Evolutionary conservation across 2,888 invertebrate genomes (phyloP).

Genomic region (Drosophila maculinotata): DNA sequence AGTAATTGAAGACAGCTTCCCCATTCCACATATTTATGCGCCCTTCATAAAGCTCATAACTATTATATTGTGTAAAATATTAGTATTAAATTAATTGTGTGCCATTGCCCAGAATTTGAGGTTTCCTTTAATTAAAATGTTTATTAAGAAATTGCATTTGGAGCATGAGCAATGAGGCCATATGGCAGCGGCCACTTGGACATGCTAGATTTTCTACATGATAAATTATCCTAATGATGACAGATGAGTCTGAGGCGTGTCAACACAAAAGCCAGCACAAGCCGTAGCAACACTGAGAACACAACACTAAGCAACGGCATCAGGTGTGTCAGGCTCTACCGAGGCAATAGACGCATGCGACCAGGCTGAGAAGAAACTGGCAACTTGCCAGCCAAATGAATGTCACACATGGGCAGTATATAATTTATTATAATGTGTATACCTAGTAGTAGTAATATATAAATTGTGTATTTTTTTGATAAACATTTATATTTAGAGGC

Average conservation of each 20-base stretch:
- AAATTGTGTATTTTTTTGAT: too few relatives aligned
- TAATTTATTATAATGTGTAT: slow-evolving; percentile 20
- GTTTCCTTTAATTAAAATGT: slow-evolving; percentile 70
- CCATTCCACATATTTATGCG: slow-evolving; percentile 40
- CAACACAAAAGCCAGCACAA: slow-evolving; percentile 64
- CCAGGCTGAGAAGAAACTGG: slow-evolving; percentile 27
- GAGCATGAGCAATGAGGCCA: slow-evolving; percentile 21
- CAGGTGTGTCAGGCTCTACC: slow-evolving; percentile 32
- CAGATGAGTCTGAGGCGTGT: slow-evolving; percentile 60
- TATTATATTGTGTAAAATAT: slow-evolving; percentile 34
- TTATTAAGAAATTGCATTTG: slow-evolving; percentile 57
- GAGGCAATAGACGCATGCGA: neutral
- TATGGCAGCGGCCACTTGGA: slow-evolving; percentile 37
- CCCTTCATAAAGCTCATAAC: slow-evolving; percentile 59
- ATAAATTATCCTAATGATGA: slow-evolving; percentile 80
- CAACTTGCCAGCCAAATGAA: slow-evolving; percentile 27
- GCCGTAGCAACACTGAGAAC: slow-evolving; percentile 22
- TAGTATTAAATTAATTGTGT: slow-evolving; percentile 58
- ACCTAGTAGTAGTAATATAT: neutral
- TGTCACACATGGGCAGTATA: slow-evolving; percentile 1
- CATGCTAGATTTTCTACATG: slow-evolving; percentile 62
- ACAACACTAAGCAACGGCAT: slow-evolving; percentile 7
- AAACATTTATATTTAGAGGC: too few relatives aligned
- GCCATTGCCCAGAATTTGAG: slow-evolving; percentile 34
- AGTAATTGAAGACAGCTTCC: slow-evolving; percentile 66